A percentile compares a stretch with the other conserved stretches of the same genome.
phyloP scores from a whole-genome alignment of 2,797 vertebrate genomes.

The Sebastolobus alascanus region DNA sequence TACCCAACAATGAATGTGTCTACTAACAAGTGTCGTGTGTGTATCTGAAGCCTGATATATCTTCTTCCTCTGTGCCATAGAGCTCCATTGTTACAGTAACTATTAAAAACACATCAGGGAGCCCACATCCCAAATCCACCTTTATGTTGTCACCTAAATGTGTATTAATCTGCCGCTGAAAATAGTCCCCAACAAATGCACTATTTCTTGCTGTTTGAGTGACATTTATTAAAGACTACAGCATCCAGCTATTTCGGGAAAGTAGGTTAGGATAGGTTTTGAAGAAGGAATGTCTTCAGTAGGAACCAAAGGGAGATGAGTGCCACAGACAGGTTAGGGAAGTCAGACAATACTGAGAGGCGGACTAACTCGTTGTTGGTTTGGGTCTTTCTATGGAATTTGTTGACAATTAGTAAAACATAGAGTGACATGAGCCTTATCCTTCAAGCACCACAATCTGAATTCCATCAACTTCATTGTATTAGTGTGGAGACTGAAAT shows the following conservation, averaged over 20 bases:
- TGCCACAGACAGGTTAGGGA: neutral
- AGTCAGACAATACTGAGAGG: conserved; percentile 2
- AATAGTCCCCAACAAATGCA: neutral
- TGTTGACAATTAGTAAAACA: conserved; percentile 2
- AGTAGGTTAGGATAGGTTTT: too few species aligned
- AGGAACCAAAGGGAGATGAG: neutral
- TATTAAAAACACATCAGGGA: neutral
- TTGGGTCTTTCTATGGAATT: neutral
- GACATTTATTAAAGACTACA: neutral
- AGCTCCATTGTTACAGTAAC: too few species aligned
- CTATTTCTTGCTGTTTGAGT: neutral
- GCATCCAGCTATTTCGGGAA: neutral
- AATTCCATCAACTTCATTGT: neutral
- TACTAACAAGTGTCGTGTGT: neutral
- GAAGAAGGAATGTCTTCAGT: neutral
- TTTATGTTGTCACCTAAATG: neutral
- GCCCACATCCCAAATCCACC: neutral
- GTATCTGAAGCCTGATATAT: too few species aligned
- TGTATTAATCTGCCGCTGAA: neutral
- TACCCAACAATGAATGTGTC: neutral
- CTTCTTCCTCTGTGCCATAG: too few species aligned
- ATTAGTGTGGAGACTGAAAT: neutral
- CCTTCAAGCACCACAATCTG: neutral
- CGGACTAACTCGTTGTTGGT: neutral
- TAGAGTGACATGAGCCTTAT: neutral